phyloP scores from a whole-genome alignment of 2,113 vertebrate species.

The Syngnathus typhle region DNA sequence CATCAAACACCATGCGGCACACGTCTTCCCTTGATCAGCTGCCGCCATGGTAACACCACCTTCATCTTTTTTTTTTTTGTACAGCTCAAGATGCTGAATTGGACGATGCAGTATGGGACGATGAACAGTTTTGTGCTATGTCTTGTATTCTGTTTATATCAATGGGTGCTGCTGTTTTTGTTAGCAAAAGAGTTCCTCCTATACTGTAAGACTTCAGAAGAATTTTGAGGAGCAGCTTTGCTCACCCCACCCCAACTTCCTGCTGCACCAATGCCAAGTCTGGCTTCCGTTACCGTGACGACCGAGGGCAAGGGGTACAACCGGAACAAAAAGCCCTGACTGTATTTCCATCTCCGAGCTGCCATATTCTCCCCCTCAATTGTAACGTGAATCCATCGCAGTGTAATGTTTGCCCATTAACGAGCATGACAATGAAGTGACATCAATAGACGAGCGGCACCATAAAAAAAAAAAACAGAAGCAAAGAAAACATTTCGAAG shows the following conservation, averaged over 20 bases:
- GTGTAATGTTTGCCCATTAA: background rate
- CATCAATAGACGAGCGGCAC: background rate
- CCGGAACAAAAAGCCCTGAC: too few species aligned
- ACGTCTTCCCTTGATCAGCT: constrained; percentile 34
- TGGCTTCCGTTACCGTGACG: too few species aligned
- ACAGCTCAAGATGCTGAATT: constrained; percentile 39
- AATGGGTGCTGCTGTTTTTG: too few species aligned
- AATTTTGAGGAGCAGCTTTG: too few species aligned
- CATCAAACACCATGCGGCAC: constrained; percentile 21
- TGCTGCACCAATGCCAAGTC: too few species aligned
- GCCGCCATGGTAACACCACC: constrained; percentile 47
- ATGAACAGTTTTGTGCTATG: background rate
- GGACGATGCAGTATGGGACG: background rate
- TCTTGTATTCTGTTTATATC: too few species aligned
- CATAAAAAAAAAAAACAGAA: background rate
- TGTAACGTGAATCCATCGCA: background rate
- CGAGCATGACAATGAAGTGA: constrained; percentile 7
- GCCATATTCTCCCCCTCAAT: background rate
- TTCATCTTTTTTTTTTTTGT: constrained; percentile 22
- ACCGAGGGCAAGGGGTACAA: too few species aligned
- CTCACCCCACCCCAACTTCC: too few species aligned
- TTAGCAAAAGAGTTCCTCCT: too few species aligned
- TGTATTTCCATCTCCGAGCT: background rate
- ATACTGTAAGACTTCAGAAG: too few species aligned
- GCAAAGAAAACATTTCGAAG: constrained; percentile 14